Conservation (phyloP, 37 sponge, comb jelly and placozoan species). For the Ianthella basta region DNA sequence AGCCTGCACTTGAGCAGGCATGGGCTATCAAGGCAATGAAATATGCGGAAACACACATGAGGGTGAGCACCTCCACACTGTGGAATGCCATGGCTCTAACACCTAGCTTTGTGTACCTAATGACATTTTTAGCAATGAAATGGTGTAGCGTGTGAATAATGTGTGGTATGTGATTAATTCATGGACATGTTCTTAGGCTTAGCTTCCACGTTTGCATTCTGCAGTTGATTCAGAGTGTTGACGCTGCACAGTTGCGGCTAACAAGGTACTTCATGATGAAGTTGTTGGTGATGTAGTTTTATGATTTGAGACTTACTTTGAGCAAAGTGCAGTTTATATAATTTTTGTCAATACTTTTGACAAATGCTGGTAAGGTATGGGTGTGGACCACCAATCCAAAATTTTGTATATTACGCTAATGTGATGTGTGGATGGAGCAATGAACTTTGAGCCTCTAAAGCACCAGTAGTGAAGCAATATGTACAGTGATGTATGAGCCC, state of each 20-base stretch:
- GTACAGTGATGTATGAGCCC: no score
- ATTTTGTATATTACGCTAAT: no score
- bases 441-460: no score
- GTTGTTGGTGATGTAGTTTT: not conserved
- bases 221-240: constrained; percentile 37
- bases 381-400: no score
- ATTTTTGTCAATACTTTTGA: no score
- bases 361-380: no score
- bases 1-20: constrained; percentile 60
- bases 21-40: constrained; percentile 84
- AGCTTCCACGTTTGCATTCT: not conserved
- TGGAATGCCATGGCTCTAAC: no score
- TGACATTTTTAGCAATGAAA: no score
- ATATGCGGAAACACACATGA: constrained; percentile 90
- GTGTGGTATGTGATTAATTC: not conserved
- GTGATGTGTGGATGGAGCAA: no score
- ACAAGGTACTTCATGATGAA: no score
- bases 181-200: not conserved
- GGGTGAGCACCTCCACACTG: constrained; percentile 30
- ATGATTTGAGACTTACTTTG: not conserved
- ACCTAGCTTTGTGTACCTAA: constrained; percentile 1
- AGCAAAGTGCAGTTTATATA: not conserved
- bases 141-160: not conserved
- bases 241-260: constrained; percentile 30
- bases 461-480: no score